Percentiles rank a stretch among this genome's conserved stretches.
Conservation (phyloP, 2,797 vertebrate genomes). For the Neosalanx taihuensis region DNA sequence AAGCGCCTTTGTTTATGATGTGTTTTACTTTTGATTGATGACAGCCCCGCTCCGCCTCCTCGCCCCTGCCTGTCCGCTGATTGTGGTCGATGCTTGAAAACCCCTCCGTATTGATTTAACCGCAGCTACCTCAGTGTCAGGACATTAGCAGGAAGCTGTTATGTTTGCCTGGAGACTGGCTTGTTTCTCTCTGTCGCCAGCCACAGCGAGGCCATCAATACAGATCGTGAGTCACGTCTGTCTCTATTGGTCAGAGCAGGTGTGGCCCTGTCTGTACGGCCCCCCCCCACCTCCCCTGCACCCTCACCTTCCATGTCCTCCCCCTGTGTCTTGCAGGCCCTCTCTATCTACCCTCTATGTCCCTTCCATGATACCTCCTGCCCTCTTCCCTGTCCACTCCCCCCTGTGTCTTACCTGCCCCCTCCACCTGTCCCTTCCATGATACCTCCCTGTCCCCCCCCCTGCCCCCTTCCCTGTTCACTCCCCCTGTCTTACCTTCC, state of each 20-base stretch:
- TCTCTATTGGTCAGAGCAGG: conserved; percentile 23
- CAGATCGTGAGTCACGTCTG: conserved; percentile 35
- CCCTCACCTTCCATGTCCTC: not conserved
- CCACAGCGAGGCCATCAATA: conserved; percentile 33
- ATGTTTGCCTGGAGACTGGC: conserved; percentile 43
- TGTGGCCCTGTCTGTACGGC: conserved; percentile 16
- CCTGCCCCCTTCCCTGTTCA: too few species aligned
- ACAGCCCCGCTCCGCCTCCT: conserved; percentile 12
- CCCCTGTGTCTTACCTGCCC: too few species aligned
- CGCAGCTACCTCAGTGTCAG: conserved; percentile 45
- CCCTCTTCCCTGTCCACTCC: not conserved
- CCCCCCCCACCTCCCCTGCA: not conserved
- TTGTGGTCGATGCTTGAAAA: conserved; percentile 44
- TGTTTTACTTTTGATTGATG: conserved; percentile 39
- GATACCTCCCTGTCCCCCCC: not conserved
- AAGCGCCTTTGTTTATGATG: conserved; percentile 28
- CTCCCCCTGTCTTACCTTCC: too few species aligned
- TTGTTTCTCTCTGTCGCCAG: conserved; percentile 39
- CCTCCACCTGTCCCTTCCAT: not conserved
- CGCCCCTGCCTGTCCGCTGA: conserved; percentile 25
- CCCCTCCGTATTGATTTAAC: conserved; percentile 51
- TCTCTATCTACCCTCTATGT: not conserved
- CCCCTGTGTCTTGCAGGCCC: not conserved
- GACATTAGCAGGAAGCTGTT: conserved; percentile 34
- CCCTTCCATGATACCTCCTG: not conserved